Base-by-base conservation (phyloP, 2,888 invertebrate species). In the Allophyes oxyacanthae region DNA sequence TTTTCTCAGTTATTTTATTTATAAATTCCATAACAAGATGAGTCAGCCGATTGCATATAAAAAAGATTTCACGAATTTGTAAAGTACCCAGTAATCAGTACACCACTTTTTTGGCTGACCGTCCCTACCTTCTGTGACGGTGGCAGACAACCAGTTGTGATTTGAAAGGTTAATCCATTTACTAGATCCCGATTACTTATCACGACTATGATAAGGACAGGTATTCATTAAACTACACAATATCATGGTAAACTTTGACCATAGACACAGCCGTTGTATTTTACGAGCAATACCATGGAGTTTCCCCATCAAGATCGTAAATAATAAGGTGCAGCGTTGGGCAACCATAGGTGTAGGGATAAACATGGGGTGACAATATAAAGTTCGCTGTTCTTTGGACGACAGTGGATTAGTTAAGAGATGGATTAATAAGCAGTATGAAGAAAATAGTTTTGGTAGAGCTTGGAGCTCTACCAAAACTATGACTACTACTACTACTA, bases 311-410 rank as follows among this genome's bases (percentile, higher is more conserved):
- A 53, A 30, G 48, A 13, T 67, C 63, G 57, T 74, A 65, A 72
- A 72, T 64, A 60, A 75, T 61, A 65, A 63, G 64, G 72, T 72
- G 68, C 53, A 70, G 65, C 10, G 15, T 51, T 57, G 55, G 45
- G 46, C 51, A 53, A 43, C 54, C 55, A 45, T 62, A 70, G 62
- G 57, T 56, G 55, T 45, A 54, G 44, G 58, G 42, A 45, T 56
- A 59, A 66, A 43, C 42, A 34, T 52, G 71, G 73, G 75, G 72
- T 54, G 67, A 43, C 43, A 11, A 52, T 52, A 32, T 75, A 72
- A 72, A 33, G 63, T 54, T 10, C 6, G 34, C 71, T 70, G 15
- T 64, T 61, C 72, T 70, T 30, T 15, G 40, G 5, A 6, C 71
- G 48, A 53, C 54, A 32, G 10, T 8, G n/a, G 33, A 20, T 20